Percentiles rank a stretch among this genome's conserved stretches.
Conservation (phyloP, 2,888 invertebrate species). For the Eretmocerus hayati region DNA sequence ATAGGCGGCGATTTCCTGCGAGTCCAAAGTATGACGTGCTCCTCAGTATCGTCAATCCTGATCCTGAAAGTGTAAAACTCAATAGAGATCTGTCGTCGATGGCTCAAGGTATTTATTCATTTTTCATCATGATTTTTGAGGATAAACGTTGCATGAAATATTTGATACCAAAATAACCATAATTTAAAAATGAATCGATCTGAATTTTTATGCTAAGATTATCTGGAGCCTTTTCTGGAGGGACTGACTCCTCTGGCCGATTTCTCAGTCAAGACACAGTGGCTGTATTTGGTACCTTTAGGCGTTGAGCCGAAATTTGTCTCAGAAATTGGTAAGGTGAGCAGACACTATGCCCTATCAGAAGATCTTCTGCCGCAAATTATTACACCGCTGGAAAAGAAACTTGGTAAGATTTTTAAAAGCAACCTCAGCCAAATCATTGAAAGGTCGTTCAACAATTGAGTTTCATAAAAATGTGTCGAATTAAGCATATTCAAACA, state of each 20-base stretch:
- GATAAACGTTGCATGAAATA: too few relatives aligned
- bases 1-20: conserved; percentile 50
- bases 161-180: too few relatives aligned
- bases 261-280: conserved; percentile 81
- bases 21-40: conserved; percentile 68
- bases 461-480: too few relatives aligned
- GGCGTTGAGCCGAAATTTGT: conserved; percentile 66
- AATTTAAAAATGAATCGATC: neutral
- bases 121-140: too few relatives aligned
- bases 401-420: conserved; percentile 59
- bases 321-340: conserved; percentile 46
- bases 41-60: conserved; percentile 76
- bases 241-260: conserved; percentile 66
- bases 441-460: too few relatives aligned
- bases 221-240: conserved; percentile 68
- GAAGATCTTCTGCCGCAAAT: conserved; percentile 71
- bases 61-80: conserved; percentile 63
- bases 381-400: conserved; percentile 80
- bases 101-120: conserved; percentile 61
- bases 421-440: too few relatives aligned
- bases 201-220: conserved; percentile 51
- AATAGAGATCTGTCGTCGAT: conserved; percentile 64
- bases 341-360: conserved; percentile 58
- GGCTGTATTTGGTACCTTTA: conserved; percentile 74
- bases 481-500: too few relatives aligned